Evolutionary conservation across 2,888 invertebrate species (phyloP), one percentile per base, ranked within the genome.

Genomic region (Eristalinus aeneus): DNA sequence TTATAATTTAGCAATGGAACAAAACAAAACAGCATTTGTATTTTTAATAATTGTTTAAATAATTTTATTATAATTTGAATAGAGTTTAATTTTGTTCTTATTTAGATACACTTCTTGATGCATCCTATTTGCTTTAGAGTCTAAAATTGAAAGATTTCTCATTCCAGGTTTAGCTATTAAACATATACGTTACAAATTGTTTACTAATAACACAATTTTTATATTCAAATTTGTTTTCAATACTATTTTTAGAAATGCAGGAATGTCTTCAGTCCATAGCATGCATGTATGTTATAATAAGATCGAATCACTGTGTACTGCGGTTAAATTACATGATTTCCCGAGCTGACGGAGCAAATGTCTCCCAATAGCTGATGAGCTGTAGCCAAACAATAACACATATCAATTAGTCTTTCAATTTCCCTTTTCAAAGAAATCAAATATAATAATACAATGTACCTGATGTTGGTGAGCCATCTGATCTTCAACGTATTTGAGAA

Each of bases 401-500:
- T 34, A 12, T 32, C 32, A 63, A 23, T 34, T 6, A n/a, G 20
- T 2, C 5, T 27, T 27, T 27, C 11, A 46, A 3, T 32, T 27
- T 9, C 20, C 12, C n/a, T 8, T 69, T 20, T 23, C 56, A 27
- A 36, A 58, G 61, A 61, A 60, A 10, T 8, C n/a, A n/a, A 8
- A 46, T n/a, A 6, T 11, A 63, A 39, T n/a, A 20, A 2, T 53
- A 39, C 27, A 27, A 27, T 27, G 88, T 91, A 98, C 98, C 95
- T 98, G 97, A 88, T 98, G 97, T 93, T 99, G 99, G 92, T 98
- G 98, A 88, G 97, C 96, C 94, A 99, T 95, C 93, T 99, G 96
- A 77, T 97, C 96, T 92, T 99, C 98, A 89, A 99, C 94, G 92
- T 99, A 98, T 90, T 96, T 96, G 67, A 98, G 95, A 88, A 99